Base-by-base conservation (phyloP, 2,113 vertebrate genomes). In the Hirundichthys speculiger region DNA sequence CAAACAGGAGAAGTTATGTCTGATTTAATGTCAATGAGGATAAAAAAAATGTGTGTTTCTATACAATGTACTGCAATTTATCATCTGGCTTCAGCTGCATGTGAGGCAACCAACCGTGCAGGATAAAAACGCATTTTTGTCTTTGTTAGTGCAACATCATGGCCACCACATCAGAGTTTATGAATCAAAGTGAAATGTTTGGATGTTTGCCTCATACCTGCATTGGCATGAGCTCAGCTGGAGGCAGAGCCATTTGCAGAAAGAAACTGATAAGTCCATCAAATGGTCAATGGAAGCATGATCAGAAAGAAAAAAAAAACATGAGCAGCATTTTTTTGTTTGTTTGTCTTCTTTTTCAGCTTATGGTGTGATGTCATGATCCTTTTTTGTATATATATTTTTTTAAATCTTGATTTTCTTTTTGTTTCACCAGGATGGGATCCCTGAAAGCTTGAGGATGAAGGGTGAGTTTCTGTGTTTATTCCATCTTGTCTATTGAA, bases 391-490 rank as follows among this genome's bases (percentile, higher is more conserved):
- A 68, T 54, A n/a, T 34, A 34, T 34, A 48, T 27, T 75, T 5
- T 52, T 52, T 21, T 56, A 12, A 43, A 51, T 65, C 59, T 86
- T 41, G 63, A 64, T 53, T 80, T 25, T 73, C 4, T 47, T 52
- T 38, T 65, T 71, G 13, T 51, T 74, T 45, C 64, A 49, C 64
- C 89, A 93, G 91, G 92, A 93, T 64, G 90, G 85, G 65, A 85
- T 88, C 70, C 79, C 90, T 0, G 90, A 88, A 56, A 86, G 77
- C 64, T 59, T 92, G 73, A 89, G 74, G 63, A 86, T 88, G 61
- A 92, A 91, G 64, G 92, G 93, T 93, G 80, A 83, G 91, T 86
- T 79, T 79, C 4, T 4, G n/a, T 34, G 39, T 75, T 13, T 53
- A 55, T 20, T 43, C 16, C 60, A 21, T 46, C 24, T 2, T 30